Percentiles rank a stretch among this genome's conserved stretches.
Evolutionary conservation across 2,797 vertebrate genomes (phyloP).

Genomic region (Brachyrhaphis roseni): DNA sequence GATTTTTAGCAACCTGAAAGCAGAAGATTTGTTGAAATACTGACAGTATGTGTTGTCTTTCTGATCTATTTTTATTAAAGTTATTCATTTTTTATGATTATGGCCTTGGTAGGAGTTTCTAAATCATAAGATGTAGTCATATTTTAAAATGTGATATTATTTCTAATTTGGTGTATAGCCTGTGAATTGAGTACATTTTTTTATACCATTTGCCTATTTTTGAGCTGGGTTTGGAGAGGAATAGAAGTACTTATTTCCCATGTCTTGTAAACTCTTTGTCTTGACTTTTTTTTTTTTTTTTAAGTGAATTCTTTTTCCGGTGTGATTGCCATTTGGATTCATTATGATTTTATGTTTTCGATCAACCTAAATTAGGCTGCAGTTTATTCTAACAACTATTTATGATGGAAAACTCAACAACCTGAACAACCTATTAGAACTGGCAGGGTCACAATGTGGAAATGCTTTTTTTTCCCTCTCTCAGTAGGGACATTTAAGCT

Average conservation of each 20-base stretch:
- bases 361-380: background rate
- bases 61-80: background rate
- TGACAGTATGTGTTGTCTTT: background rate
- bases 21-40: background rate
- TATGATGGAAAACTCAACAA: background rate
- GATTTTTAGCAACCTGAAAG: background rate
- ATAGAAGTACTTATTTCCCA: slow-evolving; percentile 13
- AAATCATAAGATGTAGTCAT: background rate
- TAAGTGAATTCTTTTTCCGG: slow-evolving; percentile 25
- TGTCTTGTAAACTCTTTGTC: slow-evolving; percentile 19
- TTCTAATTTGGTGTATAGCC: background rate
- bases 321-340: slow-evolving; percentile 12
- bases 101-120: background rate
- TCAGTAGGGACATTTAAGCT: background rate
- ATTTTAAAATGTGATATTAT: background rate
- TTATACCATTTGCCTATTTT: background rate
- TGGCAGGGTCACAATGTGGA: background rate
- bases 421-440: background rate
- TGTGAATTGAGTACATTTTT: background rate
- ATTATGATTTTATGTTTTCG: background rate
- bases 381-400: background rate
- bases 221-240: background rate
- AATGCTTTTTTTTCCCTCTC: background rate
- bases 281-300: slow-evolving; percentile 37
- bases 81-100: background rate